A percentile compares a stretch with the other conserved stretches of the same genome.
Evolutionary conservation across 2,888 invertebrate species (phyloP).

Genomic region (Scaptodrosophila latifasciaeformis): DNA sequence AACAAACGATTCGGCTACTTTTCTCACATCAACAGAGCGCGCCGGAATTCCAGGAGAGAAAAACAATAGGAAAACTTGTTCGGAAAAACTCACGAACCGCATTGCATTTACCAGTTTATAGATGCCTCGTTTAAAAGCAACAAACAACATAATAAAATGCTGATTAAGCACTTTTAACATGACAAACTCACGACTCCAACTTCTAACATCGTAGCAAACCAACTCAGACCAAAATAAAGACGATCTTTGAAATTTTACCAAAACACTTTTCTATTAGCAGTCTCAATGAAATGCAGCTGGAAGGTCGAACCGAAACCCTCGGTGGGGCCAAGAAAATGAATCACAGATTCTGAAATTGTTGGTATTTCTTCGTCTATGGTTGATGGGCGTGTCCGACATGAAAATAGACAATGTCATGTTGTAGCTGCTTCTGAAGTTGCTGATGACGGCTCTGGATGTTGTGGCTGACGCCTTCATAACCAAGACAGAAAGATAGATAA

Average conservation of each 20-base stretch:
- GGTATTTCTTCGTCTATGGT: background rate
- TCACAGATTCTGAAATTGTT: too few relatives aligned
- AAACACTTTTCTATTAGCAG: background rate
- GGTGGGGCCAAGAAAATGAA: too few relatives aligned
- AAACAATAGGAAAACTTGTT: too few relatives aligned
- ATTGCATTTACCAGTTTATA: too few relatives aligned
- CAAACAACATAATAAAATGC: conserved; percentile 32
- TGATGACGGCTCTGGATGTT: conserved; percentile 16
- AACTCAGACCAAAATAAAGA: background rate
- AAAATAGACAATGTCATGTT: conserved; percentile 48
- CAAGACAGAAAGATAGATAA: too few relatives aligned
- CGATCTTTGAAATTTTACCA: background rate
- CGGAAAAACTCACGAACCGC: too few relatives aligned
- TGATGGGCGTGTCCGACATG: conserved; percentile 25
- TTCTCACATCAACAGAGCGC: conserved; percentile 15
- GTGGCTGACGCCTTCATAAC: conserved; percentile 25
- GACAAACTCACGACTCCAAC: conserved; percentile 11
- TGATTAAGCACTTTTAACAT: conserved; percentile 54
- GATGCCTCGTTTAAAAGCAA: too few relatives aligned
- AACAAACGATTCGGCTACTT: conserved; percentile 14
- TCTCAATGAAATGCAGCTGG: background rate
- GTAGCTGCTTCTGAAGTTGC: conserved; percentile 26
- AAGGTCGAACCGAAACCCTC: too few relatives aligned
- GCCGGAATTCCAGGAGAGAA: too few relatives aligned
- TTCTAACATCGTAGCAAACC: background rate